Conservation (phyloP, 1,140 invertebrate genomes). For the Anadara kagoshimensis region DNA sequence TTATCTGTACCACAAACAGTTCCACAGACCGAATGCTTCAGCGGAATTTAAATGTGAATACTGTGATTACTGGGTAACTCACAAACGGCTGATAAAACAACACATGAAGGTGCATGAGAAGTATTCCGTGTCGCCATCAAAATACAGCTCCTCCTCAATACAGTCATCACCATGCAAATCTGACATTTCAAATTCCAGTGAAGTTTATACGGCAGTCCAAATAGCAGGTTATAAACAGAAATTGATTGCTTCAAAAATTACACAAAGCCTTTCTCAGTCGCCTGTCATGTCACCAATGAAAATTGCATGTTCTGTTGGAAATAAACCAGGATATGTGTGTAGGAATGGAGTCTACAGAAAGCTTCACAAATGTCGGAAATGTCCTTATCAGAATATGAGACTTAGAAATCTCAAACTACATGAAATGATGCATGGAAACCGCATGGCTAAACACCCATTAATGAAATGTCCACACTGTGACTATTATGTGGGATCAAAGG, state of each 20-base stretch:
- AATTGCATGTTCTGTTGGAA: slow-evolving; percentile 60
- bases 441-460: slow-evolving; percentile 74
- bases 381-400: slow-evolving; percentile 86
- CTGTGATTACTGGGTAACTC: slow-evolving; percentile 89
- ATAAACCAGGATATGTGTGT: slow-evolving; percentile 56
- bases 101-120: slow-evolving; percentile 84
- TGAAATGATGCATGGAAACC: slow-evolving; percentile 86
- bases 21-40: slow-evolving; percentile 82
- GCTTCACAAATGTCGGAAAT: slow-evolving; percentile 89
- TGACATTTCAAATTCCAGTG: slow-evolving; percentile 56
- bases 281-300: slow-evolving; percentile 64
- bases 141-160: slow-evolving; percentile 16
- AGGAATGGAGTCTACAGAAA: slow-evolving; percentile 82
- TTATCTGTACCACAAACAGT: slow-evolving; percentile 88
- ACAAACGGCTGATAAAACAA: slow-evolving; percentile 85
- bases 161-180: slow-evolving; percentile 65
- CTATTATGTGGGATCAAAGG: slow-evolving; percentile 86
- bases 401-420: slow-evolving; percentile 87
- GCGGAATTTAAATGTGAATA: slow-evolving; percentile 84
- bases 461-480: slow-evolving; percentile 88
- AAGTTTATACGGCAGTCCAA: slow-evolving; percentile 65
- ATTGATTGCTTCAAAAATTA: slow-evolving; percentile 67
- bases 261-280: slow-evolving; percentile 59
- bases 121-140: slow-evolving; percentile 18
- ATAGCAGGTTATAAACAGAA: slow-evolving; percentile 68